phyloP scores from a whole-genome alignment of 2,888 invertebrate species.

The Nomada fucata region DNA sequence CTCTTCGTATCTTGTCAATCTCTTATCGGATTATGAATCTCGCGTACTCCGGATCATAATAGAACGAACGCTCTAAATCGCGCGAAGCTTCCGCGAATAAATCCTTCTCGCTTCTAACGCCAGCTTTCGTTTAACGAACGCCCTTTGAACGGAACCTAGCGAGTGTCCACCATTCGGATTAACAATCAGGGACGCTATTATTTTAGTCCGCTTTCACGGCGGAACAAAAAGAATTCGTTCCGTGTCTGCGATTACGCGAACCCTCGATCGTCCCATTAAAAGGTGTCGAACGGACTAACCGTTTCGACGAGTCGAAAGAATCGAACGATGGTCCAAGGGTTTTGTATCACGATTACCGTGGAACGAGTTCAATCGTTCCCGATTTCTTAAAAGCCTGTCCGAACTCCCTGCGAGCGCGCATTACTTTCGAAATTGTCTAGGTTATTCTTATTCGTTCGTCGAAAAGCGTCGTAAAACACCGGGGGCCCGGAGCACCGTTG shows the following conservation, averaged over 20 bases:
- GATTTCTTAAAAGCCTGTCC: conserved; percentile 31
- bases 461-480: conserved; percentile 14
- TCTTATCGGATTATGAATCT: conserved; percentile 55
- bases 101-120: conserved; percentile 30
- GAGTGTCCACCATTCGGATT: conserved; percentile 19
- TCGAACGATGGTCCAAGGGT: not conserved
- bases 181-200: conserved; percentile 25
- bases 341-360: not conserved
- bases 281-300: not conserved
- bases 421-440: conserved; percentile 17
- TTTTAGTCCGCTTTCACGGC: conserved; percentile 2
- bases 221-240: not conserved
- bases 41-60: conserved; percentile 30
- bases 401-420: not conserved
- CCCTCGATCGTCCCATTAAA: not conserved
- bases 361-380: conserved; percentile 12
- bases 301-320: not conserved
- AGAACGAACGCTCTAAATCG: conserved; percentile 45
- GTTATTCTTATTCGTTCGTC: conserved; percentile 29
- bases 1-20: conserved; percentile 36
- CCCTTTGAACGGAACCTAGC: not conserved
- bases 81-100: conserved; percentile 36
- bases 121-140: conserved; percentile 12
- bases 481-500: conserved; percentile 16
- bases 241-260: not conserved